These are phyloP conservation scores for Dione vanillae DNA, from an alignment of 2,888 invertebrate species.

Conservation along the genomic window DNA sequence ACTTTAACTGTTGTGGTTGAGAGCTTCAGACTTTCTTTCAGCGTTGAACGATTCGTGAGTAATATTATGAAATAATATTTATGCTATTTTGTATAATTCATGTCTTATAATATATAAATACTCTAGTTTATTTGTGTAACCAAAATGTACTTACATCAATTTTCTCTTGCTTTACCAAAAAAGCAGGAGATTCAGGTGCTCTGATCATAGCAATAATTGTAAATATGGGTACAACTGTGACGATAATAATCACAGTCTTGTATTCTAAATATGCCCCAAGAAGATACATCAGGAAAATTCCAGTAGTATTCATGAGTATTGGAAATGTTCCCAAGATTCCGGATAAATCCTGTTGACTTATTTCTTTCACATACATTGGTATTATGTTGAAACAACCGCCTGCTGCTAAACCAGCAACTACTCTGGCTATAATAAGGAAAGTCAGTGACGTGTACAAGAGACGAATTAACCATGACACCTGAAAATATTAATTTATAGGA, in stretches of 20 bases:
- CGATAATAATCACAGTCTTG: constrained; percentile 57
- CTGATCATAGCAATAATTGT: constrained; percentile 55
- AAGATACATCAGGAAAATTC: constrained; percentile 58
- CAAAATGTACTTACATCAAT: constrained; percentile 55
- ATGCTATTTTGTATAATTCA: no score
- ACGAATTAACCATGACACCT: constrained; percentile 67
- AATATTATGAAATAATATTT: no score
- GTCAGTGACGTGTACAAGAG: constrained; percentile 54
- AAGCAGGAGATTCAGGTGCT: constrained; percentile 70
- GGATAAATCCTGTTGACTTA: constrained; percentile 61
- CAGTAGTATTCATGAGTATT: constrained; percentile 57
- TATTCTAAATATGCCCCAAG: constrained; percentile 64
- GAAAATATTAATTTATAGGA: constrained; percentile 45
- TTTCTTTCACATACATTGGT: constrained; percentile 66
- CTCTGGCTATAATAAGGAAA: constrained; percentile 56
- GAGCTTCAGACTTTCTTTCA: no score
- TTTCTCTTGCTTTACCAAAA: constrained; percentile 61
- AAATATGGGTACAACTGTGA: constrained; percentile 53
- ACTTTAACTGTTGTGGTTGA: no score
- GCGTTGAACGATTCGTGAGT: no score
- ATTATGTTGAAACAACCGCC: constrained; percentile 60
- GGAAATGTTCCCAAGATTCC: constrained; percentile 58
- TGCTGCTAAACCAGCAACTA: constrained; percentile 56
- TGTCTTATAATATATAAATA: background rate
- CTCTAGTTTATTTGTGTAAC: no score